Percentiles rank a stretch among this genome's conserved stretches.
phyloP scores from a whole-genome alignment of 2,888 invertebrate species.

The Nasonia oneida region DNA sequence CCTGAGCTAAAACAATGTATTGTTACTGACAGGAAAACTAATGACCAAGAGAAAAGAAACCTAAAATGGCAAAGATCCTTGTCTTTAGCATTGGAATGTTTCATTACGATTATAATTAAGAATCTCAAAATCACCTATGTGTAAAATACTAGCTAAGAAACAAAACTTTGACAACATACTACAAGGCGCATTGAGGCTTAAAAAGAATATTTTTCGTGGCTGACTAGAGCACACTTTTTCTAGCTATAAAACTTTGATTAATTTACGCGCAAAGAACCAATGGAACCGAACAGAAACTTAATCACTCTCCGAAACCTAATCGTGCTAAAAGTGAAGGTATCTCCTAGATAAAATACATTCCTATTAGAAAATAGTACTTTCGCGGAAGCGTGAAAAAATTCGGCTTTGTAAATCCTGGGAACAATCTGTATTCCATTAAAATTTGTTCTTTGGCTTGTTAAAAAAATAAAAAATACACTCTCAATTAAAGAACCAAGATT shows the following conservation, averaged over 20 bases:
- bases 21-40: neutral
- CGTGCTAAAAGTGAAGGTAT: constrained; percentile 15
- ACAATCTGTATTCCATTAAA: constrained; percentile 42
- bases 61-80: neutral
- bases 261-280: constrained; percentile 6
- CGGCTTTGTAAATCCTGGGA: neutral
- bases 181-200: constrained; percentile 76
- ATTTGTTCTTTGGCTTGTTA: constrained; percentile 62
- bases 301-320: neutral
- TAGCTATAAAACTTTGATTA: constrained; percentile 60
- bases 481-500: constrained; percentile 32
- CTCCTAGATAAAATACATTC: constrained; percentile 31
- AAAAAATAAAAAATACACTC: constrained; percentile 49
- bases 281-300: neutral
- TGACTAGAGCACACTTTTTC: constrained; percentile 76
- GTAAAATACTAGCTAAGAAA: constrained; percentile 42
- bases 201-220: constrained; percentile 69
- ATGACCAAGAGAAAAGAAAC: neutral
- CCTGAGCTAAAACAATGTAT: neutral
- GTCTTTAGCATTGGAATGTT: constrained; percentile 17
- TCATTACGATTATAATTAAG: neutral
- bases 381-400: neutral
- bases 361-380: constrained; percentile 24
- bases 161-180: constrained; percentile 63
- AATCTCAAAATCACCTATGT: constrained; percentile 19